These are phyloP conservation scores for Lepeophtheirus salmonis DNA, from an alignment of 1,140 invertebrate species.

Conservation along the genomic window DNA sequence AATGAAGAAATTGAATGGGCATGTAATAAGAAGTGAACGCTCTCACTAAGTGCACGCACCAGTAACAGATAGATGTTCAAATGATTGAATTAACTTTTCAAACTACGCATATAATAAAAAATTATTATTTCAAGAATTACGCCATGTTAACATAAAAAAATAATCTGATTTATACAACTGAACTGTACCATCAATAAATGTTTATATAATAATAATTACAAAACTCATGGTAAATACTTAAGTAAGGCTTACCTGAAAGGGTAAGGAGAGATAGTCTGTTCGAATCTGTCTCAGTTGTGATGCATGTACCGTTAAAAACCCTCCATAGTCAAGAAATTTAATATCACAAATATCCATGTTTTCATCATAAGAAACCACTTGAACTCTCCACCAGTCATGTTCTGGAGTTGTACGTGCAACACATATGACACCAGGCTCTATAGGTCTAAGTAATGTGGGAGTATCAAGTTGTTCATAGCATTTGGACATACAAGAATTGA, in stretches of 20 bases:
- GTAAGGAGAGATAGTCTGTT: slow-evolving; percentile 71
- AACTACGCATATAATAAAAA: neutral
- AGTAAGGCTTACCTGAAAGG: slow-evolving; percentile 58
- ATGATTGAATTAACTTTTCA: no score
- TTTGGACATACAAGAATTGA: slow-evolving; percentile 41
- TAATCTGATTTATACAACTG: neutral
- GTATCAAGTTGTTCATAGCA: slow-evolving; percentile 30
- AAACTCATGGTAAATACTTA: no score
- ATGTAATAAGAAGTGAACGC: no score
- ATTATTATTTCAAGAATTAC: neutral
- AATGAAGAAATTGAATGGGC: no score
- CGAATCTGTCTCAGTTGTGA: slow-evolving; percentile 60
- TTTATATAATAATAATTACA: neutral
- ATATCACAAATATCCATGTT: slow-evolving; percentile 50
- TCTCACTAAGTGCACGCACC: no score
- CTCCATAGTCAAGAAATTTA: slow-evolving; percentile 81
- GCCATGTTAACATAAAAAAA: neutral
- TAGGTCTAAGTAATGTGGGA: slow-evolving; percentile 33
- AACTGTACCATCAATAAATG: neutral
- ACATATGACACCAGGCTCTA: slow-evolving; percentile 43
- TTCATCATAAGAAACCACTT: slow-evolving; percentile 43
- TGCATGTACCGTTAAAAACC: slow-evolving; percentile 56
- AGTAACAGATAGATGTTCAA: no score
- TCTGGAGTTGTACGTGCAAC: slow-evolving; percentile 44
- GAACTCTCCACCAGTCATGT: slow-evolving; percentile 68